Evolutionary conservation across 2,888 invertebrate genomes (phyloP), one percentile per base, ranked within the genome.

Genomic region (Unio pictorum): DNA sequence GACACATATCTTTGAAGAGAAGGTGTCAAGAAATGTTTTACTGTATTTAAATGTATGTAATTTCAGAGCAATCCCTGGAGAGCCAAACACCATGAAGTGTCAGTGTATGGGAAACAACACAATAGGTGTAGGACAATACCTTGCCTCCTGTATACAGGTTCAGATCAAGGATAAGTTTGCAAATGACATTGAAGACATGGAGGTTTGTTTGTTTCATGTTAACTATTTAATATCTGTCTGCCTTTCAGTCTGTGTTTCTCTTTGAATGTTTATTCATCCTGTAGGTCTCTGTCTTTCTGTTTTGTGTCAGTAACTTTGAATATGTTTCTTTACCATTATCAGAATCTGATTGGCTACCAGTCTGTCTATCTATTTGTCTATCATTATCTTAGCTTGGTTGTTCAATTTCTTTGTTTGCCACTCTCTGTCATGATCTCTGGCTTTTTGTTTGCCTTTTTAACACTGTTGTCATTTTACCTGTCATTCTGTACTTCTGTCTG

Each of bases 91-190:
- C 68, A 76, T 89, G 61, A 85, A 86, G 74, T 88, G 87, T 75
- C 71, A 75, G 56, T 81, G 83, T 64, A 72, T 66, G 17, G 88
- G 86, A 6, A 74, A 68, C 5, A 81, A 81, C 54, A 65, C 67
- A 8, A 75, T 83, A 15, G 75, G 71, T 34, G 68, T 84, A 17
- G 85, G 85, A 15, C 82, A 87, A 67, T 64, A 73, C 1, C 67
- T 86, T 57, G 62, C 64, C 0, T 69, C 78, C 1, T 79, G 81
- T 30, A 84, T 90, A 61, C 67, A 78, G 4, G 81, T 89, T 20
- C 74, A 71, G n/a, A 76, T 89, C 58, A 81, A 80, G 64, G 90
- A 90, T 78, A 85, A 84, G 64, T 81, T 84, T 78, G 89, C 88
- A 26, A 90, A 90, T 75, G 83, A 81, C 59, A 83, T 88, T 28